phyloP scores from a whole-genome alignment of 2,797 vertebrate species.

The Micropoecilia bifurca region DNA sequence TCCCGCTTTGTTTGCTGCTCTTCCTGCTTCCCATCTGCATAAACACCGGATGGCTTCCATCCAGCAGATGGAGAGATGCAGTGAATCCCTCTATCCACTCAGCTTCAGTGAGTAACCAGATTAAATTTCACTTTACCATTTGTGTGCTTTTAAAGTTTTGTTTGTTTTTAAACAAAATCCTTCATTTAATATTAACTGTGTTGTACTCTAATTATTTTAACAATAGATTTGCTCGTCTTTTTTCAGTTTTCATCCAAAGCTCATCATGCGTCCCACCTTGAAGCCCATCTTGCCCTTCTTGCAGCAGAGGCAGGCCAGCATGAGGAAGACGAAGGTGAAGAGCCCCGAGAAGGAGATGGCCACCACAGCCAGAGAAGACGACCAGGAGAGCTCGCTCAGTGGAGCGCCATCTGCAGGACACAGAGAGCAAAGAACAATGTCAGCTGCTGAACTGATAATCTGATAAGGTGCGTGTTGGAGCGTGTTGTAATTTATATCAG shows the following conservation, averaged over 20 bases:
- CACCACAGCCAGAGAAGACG: conserved; percentile 91
- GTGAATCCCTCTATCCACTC: not conserved
- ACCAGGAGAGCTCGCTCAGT: conserved; percentile 94
- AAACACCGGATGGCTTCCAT: not conserved
- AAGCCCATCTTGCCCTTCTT: conserved; percentile 96
- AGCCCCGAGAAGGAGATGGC: conserved; percentile 94
- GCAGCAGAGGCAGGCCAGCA: conserved; percentile 98
- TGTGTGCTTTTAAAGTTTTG: not conserved
- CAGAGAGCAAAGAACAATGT: conserved; percentile 3
- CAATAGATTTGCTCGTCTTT: not conserved
- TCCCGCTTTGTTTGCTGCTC: conserved; percentile 14
- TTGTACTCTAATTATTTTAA: not conserved
- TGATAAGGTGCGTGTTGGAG: not conserved
- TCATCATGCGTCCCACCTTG: conserved; percentile 82
- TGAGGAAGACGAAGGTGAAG: conserved; percentile 95
- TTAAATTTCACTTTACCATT: not conserved
- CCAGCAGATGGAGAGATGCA: not conserved
- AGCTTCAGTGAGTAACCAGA: conserved; percentile 15
- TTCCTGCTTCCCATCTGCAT: conserved; percentile 5
- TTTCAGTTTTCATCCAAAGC: not conserved
- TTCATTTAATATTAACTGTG: not conserved
- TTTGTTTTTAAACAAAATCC: not conserved
- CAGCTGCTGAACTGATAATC: not conserved
- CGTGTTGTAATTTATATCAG: not conserved
- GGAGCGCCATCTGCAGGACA: conserved; percentile 85